Evolutionary conservation across 2,797 vertebrate genomes (phyloP).

Genomic region (Myotis pilosus): DNA sequence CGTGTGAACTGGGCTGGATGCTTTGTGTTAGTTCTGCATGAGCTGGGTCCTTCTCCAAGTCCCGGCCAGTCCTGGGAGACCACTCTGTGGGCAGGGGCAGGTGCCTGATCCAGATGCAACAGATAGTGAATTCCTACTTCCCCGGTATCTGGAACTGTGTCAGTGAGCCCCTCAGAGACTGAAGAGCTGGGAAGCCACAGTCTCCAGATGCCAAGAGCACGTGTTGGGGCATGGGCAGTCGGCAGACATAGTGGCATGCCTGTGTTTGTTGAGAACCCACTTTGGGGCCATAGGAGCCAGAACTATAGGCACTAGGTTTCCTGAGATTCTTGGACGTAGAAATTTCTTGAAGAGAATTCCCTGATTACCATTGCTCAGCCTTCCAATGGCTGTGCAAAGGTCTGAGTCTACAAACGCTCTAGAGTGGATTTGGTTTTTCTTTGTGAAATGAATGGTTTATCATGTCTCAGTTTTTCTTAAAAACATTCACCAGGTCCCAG

Average conservation of each 20-base stretch:
- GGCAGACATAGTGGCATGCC: background rate
- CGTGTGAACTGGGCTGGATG: background rate
- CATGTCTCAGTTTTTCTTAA: background rate
- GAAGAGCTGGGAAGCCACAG: background rate
- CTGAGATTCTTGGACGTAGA: background rate
- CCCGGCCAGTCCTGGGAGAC: background rate
- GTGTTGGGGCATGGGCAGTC: accelerated
- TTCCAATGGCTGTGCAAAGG: background rate
- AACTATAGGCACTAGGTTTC: background rate
- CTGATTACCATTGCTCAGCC: background rate
- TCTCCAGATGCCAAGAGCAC: background rate
- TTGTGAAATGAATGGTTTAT: background rate
- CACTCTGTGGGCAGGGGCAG: background rate
- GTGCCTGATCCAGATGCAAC: background rate
- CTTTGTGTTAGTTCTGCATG: background rate
- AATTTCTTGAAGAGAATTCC: background rate
- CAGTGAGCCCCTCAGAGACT: background rate
- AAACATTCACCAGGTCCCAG: background rate
- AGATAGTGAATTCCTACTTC: background rate
- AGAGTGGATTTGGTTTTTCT: background rate
- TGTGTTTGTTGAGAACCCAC: background rate
- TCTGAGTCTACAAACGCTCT: background rate
- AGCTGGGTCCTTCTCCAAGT: background rate
- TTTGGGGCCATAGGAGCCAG: too few species aligned
- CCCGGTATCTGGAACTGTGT: background rate